Evolutionary conservation across 2,888 invertebrate genomes (phyloP), one percentile per base, ranked within the genome.

Genomic region (Gerris lacustris): DNA sequence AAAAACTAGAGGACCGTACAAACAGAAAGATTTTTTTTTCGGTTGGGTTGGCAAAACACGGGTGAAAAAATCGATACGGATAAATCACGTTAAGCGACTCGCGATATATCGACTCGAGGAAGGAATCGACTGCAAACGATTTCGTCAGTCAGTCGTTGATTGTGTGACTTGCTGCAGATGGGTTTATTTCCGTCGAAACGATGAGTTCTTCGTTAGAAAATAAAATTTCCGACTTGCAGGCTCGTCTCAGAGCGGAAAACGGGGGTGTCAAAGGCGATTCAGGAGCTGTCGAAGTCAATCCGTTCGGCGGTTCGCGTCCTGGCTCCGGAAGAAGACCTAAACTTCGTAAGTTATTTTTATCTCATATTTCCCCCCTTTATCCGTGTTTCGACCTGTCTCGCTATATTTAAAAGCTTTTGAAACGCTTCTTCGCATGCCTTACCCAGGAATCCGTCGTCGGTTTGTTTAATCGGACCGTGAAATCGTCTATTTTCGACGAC

Each of bases 151-250:
- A 11, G 31, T 31, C 15, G 55, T 55, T 5, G 55, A 55, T 55
- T 55, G 15, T 73, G 73, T 63, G 45, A 70, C 68, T 67, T 70
- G 67, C 70, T 69, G 70, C 72, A 72, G 72, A 69, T 72, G 72
- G n/a, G 31, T 64, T 62, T 43, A 69, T 68, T 45, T 67, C n/a
- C n/a, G 18, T 66, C 62, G 73, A 70, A 74, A 75, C 77, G 77
- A 76, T 74, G 47, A 76, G 73, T 72, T 76, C 76, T 44, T 72
- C 72, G 62, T 71, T 77, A 45, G 77, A 76, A 72, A 75, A 74
- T 72, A 92, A 89, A 85, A 86, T 94, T 80, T 86, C 90, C 82
- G 89, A 88, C 79, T 85, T 94, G 82, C 88, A 94, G 82, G 89
- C 89, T 80, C 86, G 90, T 78, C 84, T 94, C 77, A 86, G 87